Conservation (phyloP, 1,140 invertebrate species). For the Saccostrea cuccullata region DNA sequence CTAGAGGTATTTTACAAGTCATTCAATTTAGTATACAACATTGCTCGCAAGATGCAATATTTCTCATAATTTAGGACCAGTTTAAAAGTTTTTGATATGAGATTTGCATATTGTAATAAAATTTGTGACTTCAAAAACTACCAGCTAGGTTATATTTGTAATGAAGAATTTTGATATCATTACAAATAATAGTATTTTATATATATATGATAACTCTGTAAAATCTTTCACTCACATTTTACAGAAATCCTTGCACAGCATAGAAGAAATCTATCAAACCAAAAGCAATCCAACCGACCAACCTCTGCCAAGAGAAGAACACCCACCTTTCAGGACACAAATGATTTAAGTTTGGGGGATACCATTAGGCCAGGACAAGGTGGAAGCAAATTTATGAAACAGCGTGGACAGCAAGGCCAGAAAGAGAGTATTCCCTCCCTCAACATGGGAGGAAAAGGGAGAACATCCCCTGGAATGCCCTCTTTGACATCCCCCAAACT, state of each 20-base stretch:
- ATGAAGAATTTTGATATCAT: neutral
- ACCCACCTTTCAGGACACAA: conserved; percentile 17
- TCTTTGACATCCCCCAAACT: conserved; percentile 51
- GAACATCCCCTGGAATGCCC: conserved; percentile 47
- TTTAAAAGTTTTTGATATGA: no score
- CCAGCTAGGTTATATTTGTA: no score
- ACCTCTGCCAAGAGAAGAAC: conserved; percentile 48
- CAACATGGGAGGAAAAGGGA: neutral
- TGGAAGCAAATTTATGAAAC: conserved; percentile 49
- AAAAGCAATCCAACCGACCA: conserved; percentile 40
- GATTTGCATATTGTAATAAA: no score
- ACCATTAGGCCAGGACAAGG: conserved; percentile 50
- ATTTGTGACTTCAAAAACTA: no score
- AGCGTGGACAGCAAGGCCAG: neutral
- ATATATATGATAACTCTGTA: no score
- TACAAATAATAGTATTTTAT: no score
- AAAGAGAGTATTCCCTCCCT: conserved; percentile 7
- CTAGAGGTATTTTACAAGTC: no score
- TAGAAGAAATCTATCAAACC: conserved; percentile 35
- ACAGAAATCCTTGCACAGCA: conserved; percentile 48
- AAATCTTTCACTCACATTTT: neutral
- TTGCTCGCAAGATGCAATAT: no score
- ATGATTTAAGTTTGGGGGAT: conserved; percentile 50
- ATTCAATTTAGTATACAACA: no score
- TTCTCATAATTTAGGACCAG: no score